phyloP scores from a whole-genome alignment of 2,888 invertebrate genomes.

The Leptinotarsa rubiginosa region DNA sequence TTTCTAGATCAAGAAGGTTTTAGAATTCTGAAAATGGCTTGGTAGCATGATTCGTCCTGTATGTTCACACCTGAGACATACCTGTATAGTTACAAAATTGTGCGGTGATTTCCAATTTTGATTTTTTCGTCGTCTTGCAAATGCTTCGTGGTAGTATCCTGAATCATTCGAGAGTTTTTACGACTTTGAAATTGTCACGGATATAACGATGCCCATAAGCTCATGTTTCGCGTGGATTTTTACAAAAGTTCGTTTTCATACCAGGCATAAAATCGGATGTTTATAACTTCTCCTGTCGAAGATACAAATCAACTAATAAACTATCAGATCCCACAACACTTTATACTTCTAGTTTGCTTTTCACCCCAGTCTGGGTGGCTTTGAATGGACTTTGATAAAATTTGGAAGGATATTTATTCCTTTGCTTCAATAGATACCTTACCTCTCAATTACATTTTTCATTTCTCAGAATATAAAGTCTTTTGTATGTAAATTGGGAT shows the following conservation, averaged over 20 bases:
- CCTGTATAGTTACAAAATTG: not conserved
- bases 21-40: too few species aligned
- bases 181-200: slow-evolving; percentile 10
- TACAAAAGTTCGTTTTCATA: not conserved
- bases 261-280: not conserved
- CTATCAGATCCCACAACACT: not conserved
- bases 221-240: slow-evolving; percentile 13
- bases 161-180: slow-evolving; percentile 16
- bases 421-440: too few species aligned
- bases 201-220: slow-evolving; percentile 5
- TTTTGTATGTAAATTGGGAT: too few species aligned
- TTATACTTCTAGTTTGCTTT: too few species aligned
- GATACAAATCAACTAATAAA: not conserved
- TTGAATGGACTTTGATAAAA: not conserved
- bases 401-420: not conserved
- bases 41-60: not conserved
- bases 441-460: too few species aligned
- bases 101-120: not conserved
- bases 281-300: not conserved
- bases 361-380: not conserved
- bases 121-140: not conserved
- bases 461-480: too few species aligned
- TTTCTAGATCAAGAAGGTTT: too few species aligned
- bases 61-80: not conserved
- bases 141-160: not conserved